These are phyloP conservation scores for Corella eumyota DNA, from an alignment of 23 tunicate species.

Conservation along the genomic window DNA sequence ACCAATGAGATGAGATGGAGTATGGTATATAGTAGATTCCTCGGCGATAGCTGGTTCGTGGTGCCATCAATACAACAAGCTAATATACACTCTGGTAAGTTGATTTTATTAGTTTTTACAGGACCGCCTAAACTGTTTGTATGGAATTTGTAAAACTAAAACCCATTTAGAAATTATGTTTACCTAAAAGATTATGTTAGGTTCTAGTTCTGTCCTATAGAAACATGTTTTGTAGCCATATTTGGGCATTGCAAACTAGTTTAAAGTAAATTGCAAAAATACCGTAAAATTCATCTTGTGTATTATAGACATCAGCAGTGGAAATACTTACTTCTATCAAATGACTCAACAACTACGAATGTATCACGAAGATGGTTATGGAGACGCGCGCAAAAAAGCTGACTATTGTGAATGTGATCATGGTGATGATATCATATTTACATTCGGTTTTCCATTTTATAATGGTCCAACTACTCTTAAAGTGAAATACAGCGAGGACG, in stretches of 20 bases:
- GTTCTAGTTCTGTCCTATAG: too few species aligned
- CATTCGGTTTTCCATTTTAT: constrained; percentile 4
- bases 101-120: too few species aligned
- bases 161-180: too few species aligned
- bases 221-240: too few species aligned
- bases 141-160: too few species aligned
- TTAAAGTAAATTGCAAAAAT: too few species aligned
- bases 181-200: too few species aligned
- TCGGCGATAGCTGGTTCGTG: constrained; percentile 6
- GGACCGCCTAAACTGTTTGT: too few species aligned
- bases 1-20: not conserved
- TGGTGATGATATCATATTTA: constrained; percentile 4
- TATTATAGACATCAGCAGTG: too few species aligned
- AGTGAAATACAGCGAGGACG: constrained; percentile 1
- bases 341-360: constrained; percentile 5
- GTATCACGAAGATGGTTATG: constrained; percentile 1
- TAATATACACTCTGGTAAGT: not conserved
- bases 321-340: not conserved
- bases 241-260: too few species aligned
- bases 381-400: not conserved
- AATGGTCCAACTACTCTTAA: not conserved
- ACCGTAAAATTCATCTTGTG: too few species aligned
- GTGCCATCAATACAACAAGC: constrained; percentile 6
- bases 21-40: not conserved
- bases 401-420: constrained; percentile 7